Base-by-base conservation (phyloP, 2,113 vertebrate species). In the Aptenodytes forsteri region DNA sequence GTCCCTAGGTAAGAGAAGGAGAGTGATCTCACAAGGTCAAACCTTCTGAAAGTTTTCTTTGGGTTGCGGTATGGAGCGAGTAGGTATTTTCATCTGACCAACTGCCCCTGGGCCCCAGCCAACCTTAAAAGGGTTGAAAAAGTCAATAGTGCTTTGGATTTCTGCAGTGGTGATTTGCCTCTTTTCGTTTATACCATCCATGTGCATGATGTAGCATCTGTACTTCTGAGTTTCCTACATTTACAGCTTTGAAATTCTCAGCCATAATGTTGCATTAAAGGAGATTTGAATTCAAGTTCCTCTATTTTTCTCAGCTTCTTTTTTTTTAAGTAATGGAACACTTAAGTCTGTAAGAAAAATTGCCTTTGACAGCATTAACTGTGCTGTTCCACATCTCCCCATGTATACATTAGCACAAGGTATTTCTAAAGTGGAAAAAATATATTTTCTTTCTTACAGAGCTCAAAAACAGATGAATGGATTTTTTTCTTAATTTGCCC, bases 331-430 rank as follows among this genome's bases (percentile, higher is more conserved):
- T 95, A 92, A 95, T 19, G 2, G 81, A 90, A 40, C 77, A 89
- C 94, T 95, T 97, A 96, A 94, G 55, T 95, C 69, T 91, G 17
- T 83, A 90, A 94, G 96, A 94, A 96, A 97, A 97, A 97, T 97
- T 96, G 87, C 38, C 64, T 40, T 89, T 97, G 96, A 96, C 97
- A 97, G 91, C 71, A 94, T 97, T 95, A 93, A 52, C 92, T 95
- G 89, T 2, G 1, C 83, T 83, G 30, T 83, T 97, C 72, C 66
- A 59, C 36, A 65, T 95, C 27, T 93, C 65, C 46, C 49, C 36
- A 38, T 67, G 77, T 61, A 94, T 93, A 79, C 47, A 90, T 93
- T 93, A 96, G 32, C 62, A 89, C 46, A 79, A 96, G n/a, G 30
- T 82, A 61, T 90, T 94, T 96, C 67, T 94, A 25, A 83, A 94